Conservation (phyloP, 2,888 invertebrate species). For the Hymenopus coronatus region DNA sequence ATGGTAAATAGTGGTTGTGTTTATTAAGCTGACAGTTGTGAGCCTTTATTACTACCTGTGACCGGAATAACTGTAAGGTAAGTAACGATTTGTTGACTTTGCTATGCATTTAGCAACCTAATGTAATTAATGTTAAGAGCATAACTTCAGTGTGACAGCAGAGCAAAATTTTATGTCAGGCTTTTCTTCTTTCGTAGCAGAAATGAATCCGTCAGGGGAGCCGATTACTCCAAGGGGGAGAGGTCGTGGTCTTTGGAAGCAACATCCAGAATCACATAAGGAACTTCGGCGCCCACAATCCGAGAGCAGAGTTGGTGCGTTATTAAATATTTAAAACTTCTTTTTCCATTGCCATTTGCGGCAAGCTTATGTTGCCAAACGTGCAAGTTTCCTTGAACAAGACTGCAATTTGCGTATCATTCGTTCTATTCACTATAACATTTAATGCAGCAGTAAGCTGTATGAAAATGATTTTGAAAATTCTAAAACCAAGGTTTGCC, state of each 20-base stretch:
- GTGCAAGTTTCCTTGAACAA: neutral
- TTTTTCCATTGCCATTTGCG: neutral
- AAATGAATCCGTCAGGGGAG: neutral
- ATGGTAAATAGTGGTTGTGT: neutral
- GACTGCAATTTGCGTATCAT: neutral
- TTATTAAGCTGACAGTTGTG: neutral
- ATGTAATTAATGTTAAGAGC: neutral
- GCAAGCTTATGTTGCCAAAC: too few species aligned
- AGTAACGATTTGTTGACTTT: neutral
- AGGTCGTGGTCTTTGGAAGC: conserved; percentile 1
- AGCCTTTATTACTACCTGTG: neutral
- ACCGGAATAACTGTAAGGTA: neutral
- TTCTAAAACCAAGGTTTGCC: too few species aligned
- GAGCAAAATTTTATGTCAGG: neutral
- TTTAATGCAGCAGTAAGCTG: too few species aligned
- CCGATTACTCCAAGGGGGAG: neutral
- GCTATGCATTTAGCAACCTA: neutral
- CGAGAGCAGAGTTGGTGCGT: neutral
- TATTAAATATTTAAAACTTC: neutral
- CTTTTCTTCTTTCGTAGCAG: neutral
- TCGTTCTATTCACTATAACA: too few species aligned
- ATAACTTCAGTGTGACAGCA: neutral
- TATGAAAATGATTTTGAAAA: too few species aligned
- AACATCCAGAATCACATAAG: neutral
- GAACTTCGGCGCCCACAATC: conserved; percentile 1